Conservation (phyloP, 2,888 invertebrate species). For the Andrena hattorfiana region DNA sequence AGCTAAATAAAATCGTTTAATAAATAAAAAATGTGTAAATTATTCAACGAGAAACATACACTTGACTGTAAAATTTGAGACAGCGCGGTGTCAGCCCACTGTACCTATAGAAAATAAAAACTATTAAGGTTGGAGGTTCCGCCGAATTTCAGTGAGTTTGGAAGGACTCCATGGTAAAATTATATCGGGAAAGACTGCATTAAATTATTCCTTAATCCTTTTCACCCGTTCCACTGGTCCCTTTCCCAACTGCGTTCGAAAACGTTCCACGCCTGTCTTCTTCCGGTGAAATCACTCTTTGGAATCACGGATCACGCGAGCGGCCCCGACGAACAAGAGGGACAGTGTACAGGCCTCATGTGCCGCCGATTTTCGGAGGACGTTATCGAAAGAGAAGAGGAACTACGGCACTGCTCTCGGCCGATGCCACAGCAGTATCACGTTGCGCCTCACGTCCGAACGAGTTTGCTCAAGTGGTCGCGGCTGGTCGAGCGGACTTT, state of each 20-base stretch:
- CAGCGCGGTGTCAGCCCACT: too few relatives aligned
- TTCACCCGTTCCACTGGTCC: too few relatives aligned
- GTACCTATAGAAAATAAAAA: too few relatives aligned
- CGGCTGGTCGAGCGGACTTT: conserved; percentile 68
- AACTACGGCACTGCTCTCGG: conserved; percentile 50
- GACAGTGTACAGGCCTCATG: not conserved
- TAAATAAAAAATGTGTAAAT: too few relatives aligned
- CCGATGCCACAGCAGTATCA: conserved; percentile 81
- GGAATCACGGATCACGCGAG: conserved; percentile 20
- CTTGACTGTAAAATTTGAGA: too few relatives aligned
- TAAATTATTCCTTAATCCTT: too few relatives aligned
- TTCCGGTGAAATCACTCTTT: not conserved
- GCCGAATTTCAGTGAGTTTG: too few relatives aligned
- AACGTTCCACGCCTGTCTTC: not conserved
- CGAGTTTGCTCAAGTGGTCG: conserved; percentile 71
- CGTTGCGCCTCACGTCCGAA: conserved; percentile 82
- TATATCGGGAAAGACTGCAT: too few relatives aligned
- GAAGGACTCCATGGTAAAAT: too few relatives aligned
- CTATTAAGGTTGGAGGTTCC: too few relatives aligned
- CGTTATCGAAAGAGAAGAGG: conserved; percentile 32
- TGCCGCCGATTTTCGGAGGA: conserved; percentile 30
- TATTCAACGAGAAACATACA: too few relatives aligned
- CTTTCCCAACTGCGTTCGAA: not conserved
- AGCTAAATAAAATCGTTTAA: too few relatives aligned
- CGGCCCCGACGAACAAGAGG: not conserved